Conservation (phyloP, 35 echinoderm and acorn worm genomes). For the Strongylocentrotus purpuratus region DNA sequence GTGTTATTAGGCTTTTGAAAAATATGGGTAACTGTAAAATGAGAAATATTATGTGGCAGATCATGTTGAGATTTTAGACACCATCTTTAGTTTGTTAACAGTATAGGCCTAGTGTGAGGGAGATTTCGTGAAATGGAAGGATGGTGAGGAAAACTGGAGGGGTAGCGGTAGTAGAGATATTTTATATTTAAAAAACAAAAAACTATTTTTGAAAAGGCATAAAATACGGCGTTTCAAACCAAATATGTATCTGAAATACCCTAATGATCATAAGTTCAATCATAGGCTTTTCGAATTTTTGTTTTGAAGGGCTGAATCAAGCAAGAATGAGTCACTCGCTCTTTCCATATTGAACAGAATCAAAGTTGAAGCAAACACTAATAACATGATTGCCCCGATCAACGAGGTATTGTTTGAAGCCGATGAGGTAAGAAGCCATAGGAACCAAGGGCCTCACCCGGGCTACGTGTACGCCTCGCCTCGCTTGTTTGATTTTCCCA, state of each 20-base stretch:
- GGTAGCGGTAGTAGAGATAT: too few species aligned
- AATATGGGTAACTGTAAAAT: neutral
- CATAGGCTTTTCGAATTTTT: too few species aligned
- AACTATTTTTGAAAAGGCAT: too few species aligned
- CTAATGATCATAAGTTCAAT: too few species aligned
- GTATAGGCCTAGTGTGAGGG: neutral
- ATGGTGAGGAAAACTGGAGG: neutral
- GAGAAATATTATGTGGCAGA: neutral
- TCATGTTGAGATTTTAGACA: neutral
- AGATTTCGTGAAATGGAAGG: neutral
- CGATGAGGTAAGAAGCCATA: neutral
- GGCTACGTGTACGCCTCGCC: neutral
- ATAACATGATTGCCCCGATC: neutral
- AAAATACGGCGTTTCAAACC: too few species aligned
- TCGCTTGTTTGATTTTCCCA: slow-evolving; percentile 42
- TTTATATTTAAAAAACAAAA: too few species aligned
- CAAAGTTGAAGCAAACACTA: neutral
- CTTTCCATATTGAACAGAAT: neutral
- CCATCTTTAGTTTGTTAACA: neutral
- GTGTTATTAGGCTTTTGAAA: neutral
- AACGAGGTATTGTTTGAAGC: slow-evolving; percentile 2
- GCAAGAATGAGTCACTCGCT: neutral
- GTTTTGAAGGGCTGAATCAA: neutral
- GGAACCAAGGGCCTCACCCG: neutral
- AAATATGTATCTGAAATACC: too few species aligned